Conservation (phyloP, 1,140 invertebrate species). For the Microplitis mediator region DNA sequence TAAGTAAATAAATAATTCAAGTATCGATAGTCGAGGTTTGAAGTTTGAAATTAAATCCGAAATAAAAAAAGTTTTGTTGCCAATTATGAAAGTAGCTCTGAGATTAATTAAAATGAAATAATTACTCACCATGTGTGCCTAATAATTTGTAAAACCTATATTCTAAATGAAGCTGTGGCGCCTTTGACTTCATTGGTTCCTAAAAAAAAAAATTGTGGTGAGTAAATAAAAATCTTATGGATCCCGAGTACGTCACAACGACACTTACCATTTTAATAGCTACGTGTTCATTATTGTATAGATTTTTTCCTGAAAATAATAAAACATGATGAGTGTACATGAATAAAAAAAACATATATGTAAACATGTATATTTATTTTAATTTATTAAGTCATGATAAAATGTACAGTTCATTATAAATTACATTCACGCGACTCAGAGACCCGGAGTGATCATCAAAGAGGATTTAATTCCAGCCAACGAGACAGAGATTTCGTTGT, state of each 20-base stretch:
- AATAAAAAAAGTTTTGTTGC: no score
- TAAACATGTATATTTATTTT: no score
- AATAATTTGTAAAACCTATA: slow-evolving; percentile 99
- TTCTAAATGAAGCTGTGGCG: slow-evolving; percentile 99
- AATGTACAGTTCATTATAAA: slow-evolving; percentile 2
- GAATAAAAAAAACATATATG: not conserved
- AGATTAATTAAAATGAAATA: not conserved
- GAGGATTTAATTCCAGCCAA: not conserved
- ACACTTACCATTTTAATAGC: slow-evolving; percentile 96
- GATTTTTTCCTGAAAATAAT: slow-evolving; percentile 89
- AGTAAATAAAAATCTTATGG: not conserved
- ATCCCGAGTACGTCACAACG: not conserved
- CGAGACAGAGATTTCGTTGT: slow-evolving; percentile 9
- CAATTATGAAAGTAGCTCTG: no score
- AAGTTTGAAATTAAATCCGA: no score
- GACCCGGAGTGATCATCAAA: not conserved
- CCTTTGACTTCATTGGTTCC: slow-evolving; percentile 99
- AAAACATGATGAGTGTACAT: slow-evolving; percentile 45
- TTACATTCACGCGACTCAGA: slow-evolving; percentile 7
- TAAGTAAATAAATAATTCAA: no score
- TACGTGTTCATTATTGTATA: slow-evolving; percentile 99
- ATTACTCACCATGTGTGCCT: slow-evolving; percentile 84
- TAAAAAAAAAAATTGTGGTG: slow-evolving; percentile 50
- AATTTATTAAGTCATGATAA: no score
- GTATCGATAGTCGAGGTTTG: no score